Percentiles rank a stretch among this genome's conserved stretches.
These are phyloP conservation scores for Scleropages formosus DNA, from an alignment of 2,797 vertebrate species.

Conservation along the genomic window DNA sequence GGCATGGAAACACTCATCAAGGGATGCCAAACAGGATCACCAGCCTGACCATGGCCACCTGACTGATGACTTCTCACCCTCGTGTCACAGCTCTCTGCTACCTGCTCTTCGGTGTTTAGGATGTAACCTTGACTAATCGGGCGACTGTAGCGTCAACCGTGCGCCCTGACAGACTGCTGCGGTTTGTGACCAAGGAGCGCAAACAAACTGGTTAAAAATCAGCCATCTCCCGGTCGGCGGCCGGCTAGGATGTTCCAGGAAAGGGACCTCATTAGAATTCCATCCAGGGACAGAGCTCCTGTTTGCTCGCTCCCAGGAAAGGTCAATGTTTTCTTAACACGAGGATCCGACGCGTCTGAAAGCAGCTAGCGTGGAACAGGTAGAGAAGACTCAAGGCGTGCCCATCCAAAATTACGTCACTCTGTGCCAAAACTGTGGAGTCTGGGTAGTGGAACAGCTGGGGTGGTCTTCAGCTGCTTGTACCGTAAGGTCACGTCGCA, in stretches of 20 bases:
- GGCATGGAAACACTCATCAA: conserved; percentile 36
- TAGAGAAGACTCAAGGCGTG: background rate
- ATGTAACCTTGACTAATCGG: background rate
- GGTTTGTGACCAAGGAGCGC: too few relatives aligned
- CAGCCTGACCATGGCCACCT: background rate
- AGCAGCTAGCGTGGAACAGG: conserved; percentile 42
- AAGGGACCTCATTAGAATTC: conserved; percentile 55
- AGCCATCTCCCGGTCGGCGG: background rate
- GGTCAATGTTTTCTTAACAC: conserved; percentile 53
- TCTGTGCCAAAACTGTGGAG: background rate
- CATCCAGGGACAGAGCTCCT: conserved; percentile 52
- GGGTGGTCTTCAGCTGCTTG: conserved; percentile 22
- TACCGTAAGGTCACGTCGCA: background rate
- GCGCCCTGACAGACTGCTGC: too few relatives aligned
- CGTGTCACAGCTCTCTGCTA: background rate
- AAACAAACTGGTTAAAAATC: conserved; percentile 14
- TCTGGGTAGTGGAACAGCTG: background rate
- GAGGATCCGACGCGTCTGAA: conserved; percentile 55
- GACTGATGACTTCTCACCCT: background rate
- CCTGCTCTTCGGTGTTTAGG: background rate
- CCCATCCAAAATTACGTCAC: background rate
- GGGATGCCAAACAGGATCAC: conserved; percentile 22
- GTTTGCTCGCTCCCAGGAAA: conserved; percentile 57
- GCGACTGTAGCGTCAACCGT: background rate
- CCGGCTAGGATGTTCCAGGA: conserved; percentile 1